Evolutionary conservation across 1,140 invertebrate genomes (phyloP).

Genomic region (Drosophila littoralis): DNA sequence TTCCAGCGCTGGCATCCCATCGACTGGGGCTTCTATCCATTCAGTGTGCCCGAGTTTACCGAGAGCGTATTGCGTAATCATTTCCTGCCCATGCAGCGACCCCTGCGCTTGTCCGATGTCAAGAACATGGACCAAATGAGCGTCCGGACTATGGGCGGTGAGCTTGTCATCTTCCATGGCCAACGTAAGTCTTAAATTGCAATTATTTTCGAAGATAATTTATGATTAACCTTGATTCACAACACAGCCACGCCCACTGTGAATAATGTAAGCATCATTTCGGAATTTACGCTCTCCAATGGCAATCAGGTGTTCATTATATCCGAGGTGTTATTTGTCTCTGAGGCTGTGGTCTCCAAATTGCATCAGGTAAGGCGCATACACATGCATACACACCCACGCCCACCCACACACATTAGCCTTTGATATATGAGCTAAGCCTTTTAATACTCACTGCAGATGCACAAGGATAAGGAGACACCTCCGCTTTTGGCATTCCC

Average conservation of each 20-base stretch:
- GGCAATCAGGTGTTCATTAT: constrained; percentile 88
- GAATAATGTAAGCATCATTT: constrained; percentile 86
- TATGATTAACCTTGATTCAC: constrained; percentile 12
- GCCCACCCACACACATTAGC: background rate
- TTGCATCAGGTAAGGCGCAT: constrained; percentile 85
- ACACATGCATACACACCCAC: background rate
- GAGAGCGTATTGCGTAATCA: constrained; percentile 87
- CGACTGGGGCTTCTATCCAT: constrained; percentile 89
- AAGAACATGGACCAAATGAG: constrained; percentile 85
- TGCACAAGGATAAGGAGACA: constrained; percentile 87
- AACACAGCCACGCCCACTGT: constrained; percentile 85
- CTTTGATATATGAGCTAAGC: constrained; percentile 27
- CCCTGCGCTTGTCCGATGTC: constrained; percentile 86
- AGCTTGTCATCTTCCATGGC: constrained; percentile 86
- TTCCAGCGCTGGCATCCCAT: constrained; percentile 89
- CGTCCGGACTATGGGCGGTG: constrained; percentile 86
- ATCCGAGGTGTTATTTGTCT: constrained; percentile 87
- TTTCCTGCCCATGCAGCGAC: constrained; percentile 86
- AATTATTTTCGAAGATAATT: background rate
- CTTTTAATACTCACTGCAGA: constrained; percentile 44
- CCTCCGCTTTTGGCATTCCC: constrained; percentile 87
- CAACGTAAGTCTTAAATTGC: constrained; percentile 84
- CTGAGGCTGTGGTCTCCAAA: constrained; percentile 86
- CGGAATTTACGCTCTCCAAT: constrained; percentile 86
- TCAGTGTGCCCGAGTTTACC: constrained; percentile 88